Evolutionary conservation across 2,113 vertebrate genomes (phyloP).

Genomic region (Enhydra lutris): DNA sequence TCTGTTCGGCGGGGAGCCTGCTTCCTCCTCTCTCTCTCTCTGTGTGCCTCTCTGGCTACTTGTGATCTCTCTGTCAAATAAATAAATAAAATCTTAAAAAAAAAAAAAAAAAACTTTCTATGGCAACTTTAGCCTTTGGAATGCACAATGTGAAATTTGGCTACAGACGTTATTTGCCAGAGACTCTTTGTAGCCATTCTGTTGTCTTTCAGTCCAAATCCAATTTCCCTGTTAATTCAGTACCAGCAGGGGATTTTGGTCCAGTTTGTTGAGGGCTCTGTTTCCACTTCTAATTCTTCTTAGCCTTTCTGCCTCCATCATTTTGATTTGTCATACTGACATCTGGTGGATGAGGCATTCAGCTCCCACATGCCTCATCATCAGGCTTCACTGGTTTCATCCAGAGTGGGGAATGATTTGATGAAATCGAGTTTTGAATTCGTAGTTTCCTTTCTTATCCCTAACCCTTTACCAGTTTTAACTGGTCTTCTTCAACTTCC

Average conservation of each 20-base stretch:
- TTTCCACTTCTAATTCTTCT: not conserved
- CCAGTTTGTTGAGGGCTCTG: not conserved
- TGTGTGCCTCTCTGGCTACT: too few relatives aligned
- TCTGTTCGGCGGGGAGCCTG: too few relatives aligned
- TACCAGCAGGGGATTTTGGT: not conserved
- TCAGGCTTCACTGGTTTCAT: not conserved
- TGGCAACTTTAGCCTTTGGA: not conserved
- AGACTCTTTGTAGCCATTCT: not conserved
- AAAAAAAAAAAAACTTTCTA: not conserved
- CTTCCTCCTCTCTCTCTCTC: too few relatives aligned
- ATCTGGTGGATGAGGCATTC: not conserved
- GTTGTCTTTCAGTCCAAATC: not conserved
- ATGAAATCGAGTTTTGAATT: not conserved
- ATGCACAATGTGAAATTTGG: not conserved
- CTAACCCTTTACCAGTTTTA: not conserved
- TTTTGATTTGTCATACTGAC: conserved; percentile 13
- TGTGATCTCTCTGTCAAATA: too few relatives aligned
- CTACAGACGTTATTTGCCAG: not conserved
- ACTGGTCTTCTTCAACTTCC: not conserved
- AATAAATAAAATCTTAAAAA: too few relatives aligned
- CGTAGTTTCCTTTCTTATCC: not conserved
- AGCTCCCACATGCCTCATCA: not conserved
- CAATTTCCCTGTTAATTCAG: not conserved
- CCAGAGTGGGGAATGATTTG: not conserved
- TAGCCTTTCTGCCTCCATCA: not conserved